phyloP scores from a whole-genome alignment of 2,113 vertebrate species.

The Psilopsiagon aurifrons region DNA sequence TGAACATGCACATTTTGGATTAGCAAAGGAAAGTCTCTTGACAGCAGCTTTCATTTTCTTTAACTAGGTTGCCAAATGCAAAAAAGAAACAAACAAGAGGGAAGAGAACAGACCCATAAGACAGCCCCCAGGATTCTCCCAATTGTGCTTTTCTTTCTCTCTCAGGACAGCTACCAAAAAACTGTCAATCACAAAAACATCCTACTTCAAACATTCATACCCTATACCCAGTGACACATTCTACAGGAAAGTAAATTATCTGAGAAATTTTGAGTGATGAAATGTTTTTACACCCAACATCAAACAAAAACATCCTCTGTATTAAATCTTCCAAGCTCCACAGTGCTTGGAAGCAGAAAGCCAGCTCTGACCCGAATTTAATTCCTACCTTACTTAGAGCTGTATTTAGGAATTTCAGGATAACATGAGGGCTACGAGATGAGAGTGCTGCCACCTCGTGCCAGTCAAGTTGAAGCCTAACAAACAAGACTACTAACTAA shows the following conservation, averaged over 20 bases:
- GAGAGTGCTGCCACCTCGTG: conserved; percentile 76
- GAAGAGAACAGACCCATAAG: not conserved
- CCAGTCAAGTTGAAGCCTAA: not conserved
- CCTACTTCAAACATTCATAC: not conserved
- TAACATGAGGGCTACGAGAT: not conserved
- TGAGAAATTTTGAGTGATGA: not conserved
- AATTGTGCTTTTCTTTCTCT: not conserved
- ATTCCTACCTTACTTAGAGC: not conserved
- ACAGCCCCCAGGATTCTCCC: not conserved
- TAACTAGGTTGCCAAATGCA: not conserved
- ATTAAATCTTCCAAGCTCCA: not conserved
- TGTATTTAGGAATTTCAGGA: not conserved
- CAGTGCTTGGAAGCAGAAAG: not conserved
- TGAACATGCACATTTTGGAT: not conserved
- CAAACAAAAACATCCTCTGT: not conserved
- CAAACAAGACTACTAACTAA: not conserved
- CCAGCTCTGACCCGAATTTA: conserved; percentile 38
- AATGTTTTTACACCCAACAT: not conserved
- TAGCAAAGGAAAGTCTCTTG: not conserved
- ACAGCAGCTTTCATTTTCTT: not conserved
- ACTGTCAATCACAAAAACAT: not conserved
- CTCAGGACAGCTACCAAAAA: not conserved
- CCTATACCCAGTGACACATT: not conserved
- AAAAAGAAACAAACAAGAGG: not conserved
- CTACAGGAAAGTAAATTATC: not conserved